Percentiles rank a stretch among this genome's conserved stretches.
phyloP scores from a whole-genome alignment of 23 tunicate genomes.

The Phallusia fumigata region DNA sequence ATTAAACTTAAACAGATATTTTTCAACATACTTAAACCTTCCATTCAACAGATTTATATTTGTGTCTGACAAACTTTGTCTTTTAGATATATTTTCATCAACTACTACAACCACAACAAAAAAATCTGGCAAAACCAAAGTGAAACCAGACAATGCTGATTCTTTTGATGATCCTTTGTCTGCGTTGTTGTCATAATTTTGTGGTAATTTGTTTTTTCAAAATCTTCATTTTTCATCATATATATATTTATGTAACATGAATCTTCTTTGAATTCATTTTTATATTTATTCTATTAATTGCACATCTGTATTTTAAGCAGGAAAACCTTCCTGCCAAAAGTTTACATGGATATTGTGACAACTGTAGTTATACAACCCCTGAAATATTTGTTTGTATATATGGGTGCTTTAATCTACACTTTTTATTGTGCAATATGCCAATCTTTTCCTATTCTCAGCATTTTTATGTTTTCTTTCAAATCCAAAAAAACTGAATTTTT shows the following conservation, averaged over 20 bases:
- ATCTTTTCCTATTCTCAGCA: no score
- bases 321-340: no score
- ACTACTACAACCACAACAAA: neutral
- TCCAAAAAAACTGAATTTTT: no score
- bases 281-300: neutral
- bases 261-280: neutral
- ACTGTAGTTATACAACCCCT: no score
- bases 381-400: no score
- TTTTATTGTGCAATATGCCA: no score
- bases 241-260: neutral
- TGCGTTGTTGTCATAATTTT: neutral
- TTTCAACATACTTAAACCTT: no score
- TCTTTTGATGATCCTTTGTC: neutral
- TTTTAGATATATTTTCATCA: neutral
- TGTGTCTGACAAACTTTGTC: neutral
- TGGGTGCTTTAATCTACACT: no score
- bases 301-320: neutral
- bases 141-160: neutral
- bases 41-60: no score
- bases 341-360: no score
- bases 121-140: neutral
- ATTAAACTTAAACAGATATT: no score
- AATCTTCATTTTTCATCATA: neutral
- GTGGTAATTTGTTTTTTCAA: neutral
- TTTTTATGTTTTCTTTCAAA: no score